Percentiles rank a stretch among this genome's conserved stretches.
These are phyloP conservation scores for Alosa sapidissima DNA, from an alignment of 2,797 vertebrate genomes.

Conservation along the genomic window DNA sequence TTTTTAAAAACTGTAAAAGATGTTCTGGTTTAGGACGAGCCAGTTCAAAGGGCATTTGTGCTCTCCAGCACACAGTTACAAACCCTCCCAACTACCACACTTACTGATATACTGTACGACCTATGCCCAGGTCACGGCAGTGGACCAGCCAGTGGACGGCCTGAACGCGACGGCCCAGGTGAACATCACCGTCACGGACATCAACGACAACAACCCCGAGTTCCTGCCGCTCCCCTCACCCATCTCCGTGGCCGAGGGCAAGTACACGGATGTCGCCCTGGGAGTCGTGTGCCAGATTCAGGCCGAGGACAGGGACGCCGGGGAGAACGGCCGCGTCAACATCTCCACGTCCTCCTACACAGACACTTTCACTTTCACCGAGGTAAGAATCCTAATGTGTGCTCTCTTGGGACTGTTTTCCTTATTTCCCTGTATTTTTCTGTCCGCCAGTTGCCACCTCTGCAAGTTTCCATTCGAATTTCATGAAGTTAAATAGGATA, in stretches of 20 bases:
- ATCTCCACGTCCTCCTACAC: conserved; percentile 57
- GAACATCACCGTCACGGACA: conserved; percentile 73
- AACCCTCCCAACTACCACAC: no score
- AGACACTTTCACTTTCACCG: conserved; percentile 63
- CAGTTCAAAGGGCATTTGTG: no score
- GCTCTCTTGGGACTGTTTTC: no score
- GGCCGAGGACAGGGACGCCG: conserved; percentile 70
- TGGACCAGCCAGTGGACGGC: conserved; percentile 64
- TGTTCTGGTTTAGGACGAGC: no score
- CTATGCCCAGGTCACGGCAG: conserved; percentile 75
- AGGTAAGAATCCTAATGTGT: conserved; percentile 60
- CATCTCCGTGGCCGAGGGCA: conserved; percentile 62
- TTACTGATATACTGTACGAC: no score
- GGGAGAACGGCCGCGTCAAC: conserved; percentile 66
- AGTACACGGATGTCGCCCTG: conserved; percentile 51
- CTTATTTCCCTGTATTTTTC: no score
- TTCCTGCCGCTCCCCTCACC: conserved; percentile 66
- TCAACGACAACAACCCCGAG: conserved; percentile 81
- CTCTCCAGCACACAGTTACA: no score
- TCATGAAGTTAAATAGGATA: no score
- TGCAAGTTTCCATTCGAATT: no score
- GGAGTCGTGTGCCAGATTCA: conserved; percentile 53
- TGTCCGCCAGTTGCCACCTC: no score
- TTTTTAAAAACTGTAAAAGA: no score
- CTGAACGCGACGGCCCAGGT: conserved; percentile 71